Percentiles rank a stretch among this genome's conserved stretches.
These are phyloP conservation scores for Drosophila bipectinata DNA, from an alignment of 1,140 invertebrate species.

Conservation along the genomic window DNA sequence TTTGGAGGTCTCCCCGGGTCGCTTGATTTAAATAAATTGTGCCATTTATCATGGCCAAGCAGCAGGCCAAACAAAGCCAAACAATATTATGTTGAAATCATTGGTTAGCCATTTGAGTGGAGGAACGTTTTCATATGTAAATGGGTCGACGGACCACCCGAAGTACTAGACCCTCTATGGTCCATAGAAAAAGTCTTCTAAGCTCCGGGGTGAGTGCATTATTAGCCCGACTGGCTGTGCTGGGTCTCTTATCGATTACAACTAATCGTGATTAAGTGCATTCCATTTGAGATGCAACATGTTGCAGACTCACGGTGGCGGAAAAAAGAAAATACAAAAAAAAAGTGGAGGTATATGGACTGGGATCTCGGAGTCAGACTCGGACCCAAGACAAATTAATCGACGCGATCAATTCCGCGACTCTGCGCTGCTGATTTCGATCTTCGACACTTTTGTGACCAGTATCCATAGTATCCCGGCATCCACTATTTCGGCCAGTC, in stretches of 20 bases:
- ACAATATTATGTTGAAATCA: slow-evolving; percentile 81
- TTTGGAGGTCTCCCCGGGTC: slow-evolving; percentile 32
- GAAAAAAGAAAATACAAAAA: background rate
- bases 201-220: slow-evolving; percentile 37
- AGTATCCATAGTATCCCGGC: slow-evolving; percentile 16
- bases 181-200: slow-evolving; percentile 21
- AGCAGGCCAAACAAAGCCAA: slow-evolving; percentile 47
- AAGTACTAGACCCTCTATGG: slow-evolving; percentile 25
- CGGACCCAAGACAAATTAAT: slow-evolving; percentile 81
- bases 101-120: slow-evolving; percentile 72
- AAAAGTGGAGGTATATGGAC: background rate
- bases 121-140: slow-evolving; percentile 75
- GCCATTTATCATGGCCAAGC: slow-evolving; percentile 67
- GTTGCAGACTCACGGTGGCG: slow-evolving; percentile 78
- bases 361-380: background rate
- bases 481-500: slow-evolving; percentile 57
- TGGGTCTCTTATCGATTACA: slow-evolving; percentile 75
- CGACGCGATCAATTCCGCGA: slow-evolving; percentile 81
- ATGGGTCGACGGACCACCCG: slow-evolving; percentile 65
- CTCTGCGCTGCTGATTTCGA: slow-evolving; percentile 78
- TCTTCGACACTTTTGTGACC: slow-evolving; percentile 78
- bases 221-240: slow-evolving; percentile 42
- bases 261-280: slow-evolving; percentile 84
- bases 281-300: slow-evolving; percentile 79
- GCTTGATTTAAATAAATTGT: slow-evolving; percentile 81